Conservation (phyloP, 2,797 vertebrate genomes). For the Alcedo atthis region DNA sequence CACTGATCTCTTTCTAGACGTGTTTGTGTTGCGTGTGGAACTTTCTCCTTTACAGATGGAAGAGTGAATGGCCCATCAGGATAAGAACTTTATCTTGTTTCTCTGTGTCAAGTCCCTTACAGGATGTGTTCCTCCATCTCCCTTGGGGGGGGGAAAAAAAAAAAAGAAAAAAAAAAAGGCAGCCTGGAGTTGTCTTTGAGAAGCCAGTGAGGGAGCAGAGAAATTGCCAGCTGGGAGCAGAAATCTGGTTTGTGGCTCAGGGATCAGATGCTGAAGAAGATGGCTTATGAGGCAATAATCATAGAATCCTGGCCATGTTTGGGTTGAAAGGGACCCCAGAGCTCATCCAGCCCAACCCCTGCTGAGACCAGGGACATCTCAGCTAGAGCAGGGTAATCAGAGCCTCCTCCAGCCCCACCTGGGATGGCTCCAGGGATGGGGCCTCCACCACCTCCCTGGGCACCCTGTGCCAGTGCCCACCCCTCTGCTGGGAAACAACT, state of each 20-base stretch:
- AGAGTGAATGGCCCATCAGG: background rate
- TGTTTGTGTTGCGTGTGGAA: background rate
- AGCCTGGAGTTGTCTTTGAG: background rate
- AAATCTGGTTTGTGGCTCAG: background rate
- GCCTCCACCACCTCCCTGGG: no score
- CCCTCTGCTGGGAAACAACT: no score
- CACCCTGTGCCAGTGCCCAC: no score
- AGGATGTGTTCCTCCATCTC: background rate
- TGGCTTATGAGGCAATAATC: background rate
- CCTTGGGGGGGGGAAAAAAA: background rate
- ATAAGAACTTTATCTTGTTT: background rate
- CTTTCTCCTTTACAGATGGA: background rate
- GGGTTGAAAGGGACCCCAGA: no score
- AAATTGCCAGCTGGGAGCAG: background rate
- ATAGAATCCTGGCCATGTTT: no score
- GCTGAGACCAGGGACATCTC: no score
- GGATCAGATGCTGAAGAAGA: background rate
- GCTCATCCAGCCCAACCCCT: no score
- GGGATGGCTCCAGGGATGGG: no score
- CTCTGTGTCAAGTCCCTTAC: background rate
- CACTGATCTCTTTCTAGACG: background rate
- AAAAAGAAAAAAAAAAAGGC: background rate
- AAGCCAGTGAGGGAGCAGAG: background rate
- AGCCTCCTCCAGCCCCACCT: no score
- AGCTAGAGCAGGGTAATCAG: no score